These are phyloP conservation scores for Pyxicephalus adspersus DNA, from an alignment of 2,113 vertebrate species.

Conservation along the genomic window DNA sequence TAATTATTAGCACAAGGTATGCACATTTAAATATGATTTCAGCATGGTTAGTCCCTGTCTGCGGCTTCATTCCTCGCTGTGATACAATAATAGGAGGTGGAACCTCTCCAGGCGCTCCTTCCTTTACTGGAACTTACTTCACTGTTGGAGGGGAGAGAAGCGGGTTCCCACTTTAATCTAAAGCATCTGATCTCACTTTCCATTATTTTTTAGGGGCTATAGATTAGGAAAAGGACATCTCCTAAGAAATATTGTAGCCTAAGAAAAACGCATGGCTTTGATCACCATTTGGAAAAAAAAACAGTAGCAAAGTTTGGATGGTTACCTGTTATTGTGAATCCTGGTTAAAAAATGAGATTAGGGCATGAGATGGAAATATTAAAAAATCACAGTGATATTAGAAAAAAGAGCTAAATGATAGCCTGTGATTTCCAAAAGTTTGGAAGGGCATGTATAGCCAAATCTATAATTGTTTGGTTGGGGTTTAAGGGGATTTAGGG, in stretches of 20 bases:
- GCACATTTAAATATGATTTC: neutral
- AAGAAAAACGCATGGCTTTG: neutral
- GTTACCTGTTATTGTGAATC: too few species aligned
- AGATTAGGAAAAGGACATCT: slow-evolving; percentile 8
- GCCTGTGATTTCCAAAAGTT: too few species aligned
- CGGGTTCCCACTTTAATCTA: neutral
- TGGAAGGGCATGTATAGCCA: too few species aligned
- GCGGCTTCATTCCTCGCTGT: neutral
- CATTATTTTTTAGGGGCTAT: neutral
- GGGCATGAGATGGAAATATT: too few species aligned
- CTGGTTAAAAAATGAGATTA: too few species aligned
- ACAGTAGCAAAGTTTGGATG: neutral
- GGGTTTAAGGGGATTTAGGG: too few species aligned
- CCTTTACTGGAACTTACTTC: slow-evolving; percentile 13
- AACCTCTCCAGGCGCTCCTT: neutral
- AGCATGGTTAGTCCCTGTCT: neutral
- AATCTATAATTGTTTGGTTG: too few species aligned
- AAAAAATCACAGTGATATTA: too few species aligned
- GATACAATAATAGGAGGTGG: neutral
- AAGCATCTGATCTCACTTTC: neutral
- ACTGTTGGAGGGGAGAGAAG: neutral
- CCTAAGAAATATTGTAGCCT: neutral
- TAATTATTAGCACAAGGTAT: slow-evolving; percentile 15
- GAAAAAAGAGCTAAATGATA: too few species aligned
- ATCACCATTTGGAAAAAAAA: neutral